Base-by-base conservation (phyloP, 2,888 invertebrate genomes). In the Caenorhabditis parvicauda region DNA sequence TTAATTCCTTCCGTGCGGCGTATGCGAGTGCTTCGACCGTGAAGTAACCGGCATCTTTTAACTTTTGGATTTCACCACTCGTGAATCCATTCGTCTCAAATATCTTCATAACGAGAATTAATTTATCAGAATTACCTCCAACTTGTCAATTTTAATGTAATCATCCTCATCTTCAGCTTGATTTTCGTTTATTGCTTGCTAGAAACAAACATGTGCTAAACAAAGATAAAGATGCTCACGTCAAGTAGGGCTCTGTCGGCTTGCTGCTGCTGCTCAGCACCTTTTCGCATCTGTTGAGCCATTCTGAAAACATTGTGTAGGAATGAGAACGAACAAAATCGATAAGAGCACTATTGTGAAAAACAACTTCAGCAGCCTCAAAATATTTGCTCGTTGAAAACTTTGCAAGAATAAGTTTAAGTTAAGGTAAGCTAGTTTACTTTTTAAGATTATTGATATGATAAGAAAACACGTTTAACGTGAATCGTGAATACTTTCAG, bases 21-120 rank as follows among this genome's bases (percentile, higher is more conserved):
- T 53, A 95, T 0, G 95, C 95, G 12, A 99, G 87, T 0, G 96
- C 87, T 81, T 96, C 96, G 0, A 98, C 90, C 0, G 98, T 98
- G 81, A 91, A 88, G 80, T 88, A 93, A 0, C 96, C 98, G 17
- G 90, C 89, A 80, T 94, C 94, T 81, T 90, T 88, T 35, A 98
- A 84, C 81, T 93, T 93, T 82, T 93, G 93, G 1, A 96, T 87
- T 82, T 98, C 98, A 46, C 62, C 59, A 14, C 64, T 38, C 46
- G 66, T 64, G 53, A 79, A 63, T 32, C 79, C 79, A n/a, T 65
- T 57, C 52, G 67, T 62, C 72, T 76, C 43, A 63, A 72, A 52
- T n/a, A 35, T 32, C 1, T 37, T 17, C 3, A 44, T 22, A 39
- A n/a, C n/a, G n/a, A n/a, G n/a, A 21, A 17, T 24, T 41, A 17